phyloP scores from a whole-genome alignment of 2,797 vertebrate species.

The Gouania willdenowi region DNA sequence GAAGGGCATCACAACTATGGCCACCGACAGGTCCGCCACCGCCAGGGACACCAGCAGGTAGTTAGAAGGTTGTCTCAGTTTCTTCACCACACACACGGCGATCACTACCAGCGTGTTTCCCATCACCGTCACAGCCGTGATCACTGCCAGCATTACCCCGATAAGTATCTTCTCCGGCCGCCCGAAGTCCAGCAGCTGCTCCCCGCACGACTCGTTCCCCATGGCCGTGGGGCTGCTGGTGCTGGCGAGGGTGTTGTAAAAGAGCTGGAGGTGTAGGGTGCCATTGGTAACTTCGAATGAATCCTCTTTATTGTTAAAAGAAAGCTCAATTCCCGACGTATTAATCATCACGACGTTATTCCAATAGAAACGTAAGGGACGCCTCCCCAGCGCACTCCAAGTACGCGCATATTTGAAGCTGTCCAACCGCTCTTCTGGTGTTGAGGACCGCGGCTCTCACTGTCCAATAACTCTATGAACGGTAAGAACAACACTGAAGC shows the following conservation, averaged over 20 bases:
- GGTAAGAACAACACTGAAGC: too few relatives aligned
- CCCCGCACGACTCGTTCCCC: conserved; percentile 77
- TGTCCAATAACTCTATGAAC: background rate
- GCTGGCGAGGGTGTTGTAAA: conserved; percentile 52
- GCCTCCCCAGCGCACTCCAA: conserved; percentile 68
- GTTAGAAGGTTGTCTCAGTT: conserved; percentile 80
- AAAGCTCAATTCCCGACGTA: conserved; percentile 70
- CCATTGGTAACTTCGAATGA: conserved; percentile 73
- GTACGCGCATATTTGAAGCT: conserved; percentile 71
- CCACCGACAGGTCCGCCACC: conserved; percentile 79
- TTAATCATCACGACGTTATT: conserved; percentile 76
- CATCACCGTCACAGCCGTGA: conserved; percentile 80
- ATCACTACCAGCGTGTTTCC: conserved; percentile 82
- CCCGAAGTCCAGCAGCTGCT: conserved; percentile 69
- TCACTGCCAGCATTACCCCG: conserved; percentile 75
- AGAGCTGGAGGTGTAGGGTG: conserved; percentile 60
- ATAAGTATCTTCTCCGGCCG: conserved; percentile 77
- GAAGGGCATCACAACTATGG: conserved; percentile 81
- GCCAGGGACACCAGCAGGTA: conserved; percentile 80
- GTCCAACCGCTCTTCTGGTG: conserved; percentile 34
- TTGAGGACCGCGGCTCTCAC: too few relatives aligned
- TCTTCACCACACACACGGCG: conserved; percentile 81
- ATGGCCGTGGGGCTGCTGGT: conserved; percentile 51
- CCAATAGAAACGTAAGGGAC: conserved; percentile 51
- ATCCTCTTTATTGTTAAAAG: conserved; percentile 62